phyloP scores from a whole-genome alignment of 92 coral and sea anemone genomes.

The Zoanthus solanderi region DNA sequence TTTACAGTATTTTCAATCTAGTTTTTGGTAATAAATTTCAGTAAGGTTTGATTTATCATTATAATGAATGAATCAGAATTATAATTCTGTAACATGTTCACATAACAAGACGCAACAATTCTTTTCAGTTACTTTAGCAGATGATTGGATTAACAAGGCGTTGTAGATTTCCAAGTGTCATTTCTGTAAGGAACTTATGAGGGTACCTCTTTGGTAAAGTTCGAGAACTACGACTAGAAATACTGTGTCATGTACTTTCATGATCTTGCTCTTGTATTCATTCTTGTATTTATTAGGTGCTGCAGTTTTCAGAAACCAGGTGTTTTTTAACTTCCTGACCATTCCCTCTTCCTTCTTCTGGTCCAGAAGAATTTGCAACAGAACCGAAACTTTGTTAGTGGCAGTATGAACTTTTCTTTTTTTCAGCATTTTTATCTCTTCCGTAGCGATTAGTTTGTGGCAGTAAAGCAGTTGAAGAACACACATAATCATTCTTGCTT shows the following conservation, averaged over 20 bases:
- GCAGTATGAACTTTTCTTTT: not conserved
- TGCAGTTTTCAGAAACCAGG: not conserved
- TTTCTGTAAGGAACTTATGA: not conserved
- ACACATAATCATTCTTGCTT: not conserved
- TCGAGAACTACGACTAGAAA: too few species aligned
- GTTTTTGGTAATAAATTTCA: too few species aligned
- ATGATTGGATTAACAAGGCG: not conserved
- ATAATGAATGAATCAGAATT: too few species aligned
- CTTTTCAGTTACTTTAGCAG: not conserved
- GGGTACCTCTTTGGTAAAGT: not conserved
- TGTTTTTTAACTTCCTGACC: not conserved
- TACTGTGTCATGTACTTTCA: too few species aligned
- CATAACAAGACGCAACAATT: not conserved
- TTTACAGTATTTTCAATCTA: not conserved
- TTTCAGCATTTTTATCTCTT: not conserved
- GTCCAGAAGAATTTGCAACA: not conserved
- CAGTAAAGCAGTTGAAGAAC: not conserved
- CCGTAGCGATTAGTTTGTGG: not conserved
- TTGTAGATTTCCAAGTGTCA: not conserved
- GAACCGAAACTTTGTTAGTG: not conserved
- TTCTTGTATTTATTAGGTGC: not conserved
- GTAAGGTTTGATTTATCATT: not conserved
- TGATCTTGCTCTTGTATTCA: not conserved
- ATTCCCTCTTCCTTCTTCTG: not conserved
- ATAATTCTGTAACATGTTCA: not conserved